phyloP scores from a whole-genome alignment of 2,888 invertebrate genomes.

The Pemphredon lugubris region DNA sequence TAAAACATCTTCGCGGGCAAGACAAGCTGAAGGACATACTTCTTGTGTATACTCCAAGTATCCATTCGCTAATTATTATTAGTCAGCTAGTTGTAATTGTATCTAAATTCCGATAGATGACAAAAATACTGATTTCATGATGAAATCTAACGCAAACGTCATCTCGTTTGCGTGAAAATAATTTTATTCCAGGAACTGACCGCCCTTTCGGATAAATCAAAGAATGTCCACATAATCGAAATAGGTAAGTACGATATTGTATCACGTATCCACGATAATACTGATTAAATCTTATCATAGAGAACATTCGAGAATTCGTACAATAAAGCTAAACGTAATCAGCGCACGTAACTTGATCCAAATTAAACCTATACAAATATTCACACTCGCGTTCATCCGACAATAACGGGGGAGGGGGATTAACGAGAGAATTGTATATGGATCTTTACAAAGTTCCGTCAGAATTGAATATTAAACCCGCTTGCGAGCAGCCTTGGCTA shows the following conservation, averaged over 20 bases:
- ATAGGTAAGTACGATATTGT: constrained; percentile 83
- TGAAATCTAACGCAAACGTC: too few relatives aligned
- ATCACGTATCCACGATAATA: not conserved
- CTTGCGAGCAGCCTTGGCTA: not conserved
- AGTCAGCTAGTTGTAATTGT: too few relatives aligned
- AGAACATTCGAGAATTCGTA: not conserved
- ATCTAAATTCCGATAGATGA: too few relatives aligned
- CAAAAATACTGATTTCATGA: too few relatives aligned
- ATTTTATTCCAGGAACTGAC: constrained; percentile 86
- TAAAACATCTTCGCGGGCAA: constrained; percentile 4
- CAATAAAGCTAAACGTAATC: too few relatives aligned
- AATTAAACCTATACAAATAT: too few relatives aligned
- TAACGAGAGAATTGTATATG: too few relatives aligned
- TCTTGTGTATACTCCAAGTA: not conserved
- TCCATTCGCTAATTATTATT: not conserved
- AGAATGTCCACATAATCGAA: constrained; percentile 87
- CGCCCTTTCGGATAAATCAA: constrained; percentile 83
- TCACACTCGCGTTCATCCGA: too few relatives aligned
- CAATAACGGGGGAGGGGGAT: too few relatives aligned
- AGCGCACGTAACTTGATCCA: too few relatives aligned
- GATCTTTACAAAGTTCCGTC: too few relatives aligned
- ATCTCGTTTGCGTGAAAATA: constrained; percentile 5
- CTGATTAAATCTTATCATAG: constrained; percentile 9
- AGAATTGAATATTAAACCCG: too few relatives aligned
- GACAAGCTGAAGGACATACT: not conserved